Evolutionary conservation across 2,888 invertebrate genomes (phyloP), one percentile per base, ranked within the genome.

Genomic region (Caenorhabditis sulstoni): DNA sequence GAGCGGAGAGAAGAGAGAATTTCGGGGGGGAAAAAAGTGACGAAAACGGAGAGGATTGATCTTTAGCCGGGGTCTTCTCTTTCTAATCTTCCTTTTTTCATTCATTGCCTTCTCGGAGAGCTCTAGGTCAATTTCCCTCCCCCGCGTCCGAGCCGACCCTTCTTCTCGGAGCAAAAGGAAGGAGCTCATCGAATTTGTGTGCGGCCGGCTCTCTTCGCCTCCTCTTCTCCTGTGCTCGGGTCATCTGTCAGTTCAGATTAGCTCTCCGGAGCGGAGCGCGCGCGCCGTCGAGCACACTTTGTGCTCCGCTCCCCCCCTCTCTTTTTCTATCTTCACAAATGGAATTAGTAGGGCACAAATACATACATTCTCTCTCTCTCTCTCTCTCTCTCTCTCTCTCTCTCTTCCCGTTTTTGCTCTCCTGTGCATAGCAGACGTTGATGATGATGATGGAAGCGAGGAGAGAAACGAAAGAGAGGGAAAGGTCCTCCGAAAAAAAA

Each of bases 181-280:
- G 14, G 52, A 52, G 14, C 23, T 52, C 52, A 52, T 52, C 20
- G 12, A 18, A 37, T 57, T 39, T 57, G 41, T 14, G 41, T 41
- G 29, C 7, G 29, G 29, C 4, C 4, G 29, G 29, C 29, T 29
- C 29, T 29, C 29, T 29, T 29, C 29, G 3, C 11, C 41, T 4
- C 59, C 22, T 39, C n/a, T 76, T 55, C 61, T n/a, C 57, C 23
- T 57, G 35, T 53, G 39, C 52, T 29, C 29, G 61, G 61, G 75
- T 75, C 75, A 75, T 75, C 75, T 79, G 67, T 79, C 79, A 67
- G 58, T 79, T 81, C 71, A 75, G 76, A 73, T 66, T 71, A 70
- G 53, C 52, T 65, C 37, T 50, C 55, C n/a, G n/a, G n/a, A n/a
- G 29, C 29, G 29, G 29, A 29, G 29, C 29, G 29, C 29, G 29